A percentile compares a stretch with the other conserved stretches of the same genome.
Evolutionary conservation across 2,888 invertebrate genomes (phyloP).

Genomic region (Oithona nana): DNA sequence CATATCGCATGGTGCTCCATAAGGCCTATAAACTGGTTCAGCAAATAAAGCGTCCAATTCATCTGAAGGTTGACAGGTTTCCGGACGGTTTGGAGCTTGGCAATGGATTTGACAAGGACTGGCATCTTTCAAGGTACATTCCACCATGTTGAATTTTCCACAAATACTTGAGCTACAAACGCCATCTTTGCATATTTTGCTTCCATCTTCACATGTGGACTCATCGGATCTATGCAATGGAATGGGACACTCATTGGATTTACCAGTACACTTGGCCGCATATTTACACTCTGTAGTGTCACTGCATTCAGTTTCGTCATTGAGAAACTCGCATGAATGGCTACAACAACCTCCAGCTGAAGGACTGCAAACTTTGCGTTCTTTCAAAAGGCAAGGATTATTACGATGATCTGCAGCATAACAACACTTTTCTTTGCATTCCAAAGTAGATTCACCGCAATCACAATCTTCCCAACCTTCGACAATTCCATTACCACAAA

Average conservation of each 20-base stretch:
- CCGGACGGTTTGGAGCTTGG: not conserved
- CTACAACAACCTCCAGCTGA: not conserved
- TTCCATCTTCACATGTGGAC: not conserved
- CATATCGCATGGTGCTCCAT: not conserved
- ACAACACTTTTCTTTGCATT: not conserved
- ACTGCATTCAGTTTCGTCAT: too few relatives aligned
- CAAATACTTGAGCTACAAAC: not conserved
- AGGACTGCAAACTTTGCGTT: not conserved
- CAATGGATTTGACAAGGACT: not conserved
- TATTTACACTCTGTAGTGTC: not conserved
- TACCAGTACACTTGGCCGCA: not conserved
- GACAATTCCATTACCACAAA: not conserved
- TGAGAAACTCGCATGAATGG: not conserved
- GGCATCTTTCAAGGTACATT: not conserved
- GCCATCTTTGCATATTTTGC: not conserved
- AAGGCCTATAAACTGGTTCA: not conserved
- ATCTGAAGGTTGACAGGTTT: not conserved
- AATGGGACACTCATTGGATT: not conserved
- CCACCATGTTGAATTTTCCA: not conserved
- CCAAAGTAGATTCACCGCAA: not conserved
- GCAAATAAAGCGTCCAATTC: not conserved
- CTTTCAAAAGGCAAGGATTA: not conserved
- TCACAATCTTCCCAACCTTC: not conserved
- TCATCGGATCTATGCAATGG: not conserved
- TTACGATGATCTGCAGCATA: not conserved